phyloP scores from a whole-genome alignment of 2,888 invertebrate species.

The Tachina grossa region DNA sequence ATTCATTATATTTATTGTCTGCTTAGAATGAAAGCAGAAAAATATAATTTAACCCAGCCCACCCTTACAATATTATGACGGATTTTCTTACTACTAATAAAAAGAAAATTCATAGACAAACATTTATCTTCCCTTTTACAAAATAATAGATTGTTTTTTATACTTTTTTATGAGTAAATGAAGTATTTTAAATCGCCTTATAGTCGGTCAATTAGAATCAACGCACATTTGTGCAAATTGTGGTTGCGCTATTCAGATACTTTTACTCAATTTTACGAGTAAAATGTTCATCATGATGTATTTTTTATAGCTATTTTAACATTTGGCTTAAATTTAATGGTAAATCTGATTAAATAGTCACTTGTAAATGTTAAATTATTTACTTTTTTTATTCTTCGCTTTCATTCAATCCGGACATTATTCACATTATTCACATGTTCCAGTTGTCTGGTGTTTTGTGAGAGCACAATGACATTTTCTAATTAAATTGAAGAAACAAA shows the following conservation, averaged over 20 bases:
- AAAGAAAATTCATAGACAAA: no score
- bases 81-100: no score
- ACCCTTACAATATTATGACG: no score
- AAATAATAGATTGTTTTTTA: no score
- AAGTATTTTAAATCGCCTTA: no score
- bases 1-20: no score
- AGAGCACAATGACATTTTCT: slow-evolving; percentile 2
- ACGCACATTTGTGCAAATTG: no score
- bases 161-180: no score
- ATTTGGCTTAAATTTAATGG: slow-evolving; percentile 33
- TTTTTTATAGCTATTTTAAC: not conserved
- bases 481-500: not conserved
- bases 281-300: not conserved
- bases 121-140: no score
- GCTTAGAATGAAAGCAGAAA: no score
- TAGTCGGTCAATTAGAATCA: no score
- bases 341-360: slow-evolving; percentile 16
- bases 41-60: no score
- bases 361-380: not conserved
- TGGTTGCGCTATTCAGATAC: not conserved
- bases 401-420: not conserved
- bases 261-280: not conserved
- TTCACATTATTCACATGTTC: slow-evolving; percentile 12
- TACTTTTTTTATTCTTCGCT: slow-evolving; percentile 65
- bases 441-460: not conserved